Base-by-base conservation (phyloP, 2,797 vertebrate species). In the Pseudochaenichthys georgianus region DNA sequence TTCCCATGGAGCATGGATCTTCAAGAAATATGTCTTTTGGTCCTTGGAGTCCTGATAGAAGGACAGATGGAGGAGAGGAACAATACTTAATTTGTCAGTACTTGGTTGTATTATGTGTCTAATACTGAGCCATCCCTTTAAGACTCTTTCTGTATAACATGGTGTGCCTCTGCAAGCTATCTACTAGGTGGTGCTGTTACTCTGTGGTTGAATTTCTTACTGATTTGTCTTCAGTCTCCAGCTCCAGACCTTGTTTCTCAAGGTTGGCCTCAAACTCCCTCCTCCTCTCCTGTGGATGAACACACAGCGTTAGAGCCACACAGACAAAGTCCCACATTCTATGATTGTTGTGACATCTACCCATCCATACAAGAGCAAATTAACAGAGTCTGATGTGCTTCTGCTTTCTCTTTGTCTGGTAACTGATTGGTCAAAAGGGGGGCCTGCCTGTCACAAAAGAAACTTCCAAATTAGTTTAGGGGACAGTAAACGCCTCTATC, bases 1-100 rank as follows among this genome's bases (percentile, higher is more conserved):
- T 4, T 98, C 96, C 97, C 97, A 99, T 0, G 98, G 96, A 0
- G 97, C 97, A 0, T 99, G 98, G 78, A 99, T 96, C 94, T 99
- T 99, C 54, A 99, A 87, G 89, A 97, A 99, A 72, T 95, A 99
- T 0, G 96, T 98, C 88, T 92, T 97, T 21, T 96, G 95, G 74
- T 98, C 96, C 82, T 98, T 97, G 1, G 98, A 97, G 53, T 97
- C 96, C 98, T 99, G 87, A 7, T 11, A 21, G 0, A 61, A 62
- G 9, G 4, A 66, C 0, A 48, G 45, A 58, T 2, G 15, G 50
- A 43, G 51, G 50, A 60, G 58, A 55, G 15, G 15, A 38, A 17
- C 17, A 31, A 17, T 28, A 13, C 6, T 50, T 73, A 9, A 53
- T 15, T 8, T 46, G 13, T 3, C 60, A 15, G 13, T 60, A 1